Base-by-base conservation (phyloP, 1,140 invertebrate genomes). In the Brachionus paranguensis region DNA sequence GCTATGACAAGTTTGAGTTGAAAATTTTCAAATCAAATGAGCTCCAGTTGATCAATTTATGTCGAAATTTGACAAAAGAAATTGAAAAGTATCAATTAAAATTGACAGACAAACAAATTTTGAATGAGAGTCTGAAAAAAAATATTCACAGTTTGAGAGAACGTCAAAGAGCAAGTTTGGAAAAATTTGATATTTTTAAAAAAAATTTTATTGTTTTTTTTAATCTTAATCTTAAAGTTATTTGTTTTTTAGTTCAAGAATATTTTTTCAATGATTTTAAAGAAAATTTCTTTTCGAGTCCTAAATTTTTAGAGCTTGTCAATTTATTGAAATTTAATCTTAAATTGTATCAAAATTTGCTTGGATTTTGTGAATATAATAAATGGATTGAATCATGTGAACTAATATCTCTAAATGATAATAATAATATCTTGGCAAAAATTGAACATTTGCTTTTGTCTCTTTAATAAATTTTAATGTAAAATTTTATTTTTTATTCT, bases 21-120 rank as follows among this genome's bases (percentile, higher is more conserved):
- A 60, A 41, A 37, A 50, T 6, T 29, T 64, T 81, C 1, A 81
- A 81, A 24, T 45, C 37, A 81, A 64, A 81, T 45, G 78, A 81
- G n/a, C 20, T 81, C 7, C 50, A 68, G 12, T 45, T 68, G 8
- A 45, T 81, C 12, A 81, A 37, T 81, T 17, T 81, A 17, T 17
- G 60, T 20, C 17, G 43, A 76, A 50, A 24, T 76, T 47, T 76
- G 43, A 12, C 43, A 2, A 76, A 76, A 50, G 72, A 76, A 43
- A 72, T 43, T 0, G 5, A 11, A 43, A 72, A 72, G 24, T 72
- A 17, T 43, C 17, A 37, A 12, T 20, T 2, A 20, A 72, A 72
- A 45, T 17, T 72, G 41, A 45, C 17, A 12, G 68, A 72, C 3
- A 72, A 72, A 43, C 0, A 43, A 8, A 20, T 43, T 20, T 41